Conservation (phyloP, 2,113 vertebrate genomes). For the Cathartes aura region DNA sequence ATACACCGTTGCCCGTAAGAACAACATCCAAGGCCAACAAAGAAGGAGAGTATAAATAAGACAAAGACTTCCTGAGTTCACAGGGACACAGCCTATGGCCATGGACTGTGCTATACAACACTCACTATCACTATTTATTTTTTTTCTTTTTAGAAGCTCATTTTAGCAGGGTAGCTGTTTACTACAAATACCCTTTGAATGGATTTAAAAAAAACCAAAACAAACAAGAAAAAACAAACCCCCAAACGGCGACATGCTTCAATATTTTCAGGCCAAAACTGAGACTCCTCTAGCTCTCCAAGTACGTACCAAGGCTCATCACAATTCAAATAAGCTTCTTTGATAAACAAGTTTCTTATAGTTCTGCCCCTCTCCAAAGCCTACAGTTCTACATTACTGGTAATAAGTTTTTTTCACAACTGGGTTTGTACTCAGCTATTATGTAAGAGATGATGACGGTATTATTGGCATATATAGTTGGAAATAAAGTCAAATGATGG, state of each 20-base stretch:
- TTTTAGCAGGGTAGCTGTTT: not conserved
- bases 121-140: not conserved
- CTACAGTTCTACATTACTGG: not conserved
- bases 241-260: not conserved
- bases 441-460: too few species aligned
- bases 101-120: not conserved
- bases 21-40: not conserved
- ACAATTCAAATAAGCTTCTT: not conserved
- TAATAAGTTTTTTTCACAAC: not conserved
- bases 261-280: not conserved
- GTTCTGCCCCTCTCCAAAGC: not conserved
- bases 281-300: not conserved
- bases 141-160: not conserved
- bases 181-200: not conserved
- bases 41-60: not conserved
- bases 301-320: not conserved
- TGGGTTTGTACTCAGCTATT: not conserved
- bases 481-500: not conserved
- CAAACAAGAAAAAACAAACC: not conserved
- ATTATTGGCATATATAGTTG: not conserved
- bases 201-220: not conserved
- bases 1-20: accelerated
- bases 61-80: not conserved
- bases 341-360: not conserved
- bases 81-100: not conserved